These are phyloP conservation scores for Myotis pilosus DNA, from an alignment of 2,797 vertebrate genomes.

Conservation along the genomic window DNA sequence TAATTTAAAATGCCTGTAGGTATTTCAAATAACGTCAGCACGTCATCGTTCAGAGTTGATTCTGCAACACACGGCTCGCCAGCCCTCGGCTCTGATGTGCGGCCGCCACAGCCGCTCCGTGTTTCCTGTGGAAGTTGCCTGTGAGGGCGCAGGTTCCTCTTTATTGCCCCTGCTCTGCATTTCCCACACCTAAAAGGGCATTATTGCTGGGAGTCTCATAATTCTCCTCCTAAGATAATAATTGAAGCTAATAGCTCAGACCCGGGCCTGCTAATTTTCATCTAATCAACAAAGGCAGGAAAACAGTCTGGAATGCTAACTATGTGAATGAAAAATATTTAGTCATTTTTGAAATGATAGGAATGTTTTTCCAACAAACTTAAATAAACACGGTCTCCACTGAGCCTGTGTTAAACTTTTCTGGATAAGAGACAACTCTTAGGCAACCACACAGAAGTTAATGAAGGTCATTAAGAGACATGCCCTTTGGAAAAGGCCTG, in stretches of 20 bases:
- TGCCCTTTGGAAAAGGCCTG: slow-evolving; percentile 77
- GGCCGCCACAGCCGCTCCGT: neutral
- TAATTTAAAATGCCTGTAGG: slow-evolving; percentile 25
- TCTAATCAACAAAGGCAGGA: slow-evolving; percentile 85
- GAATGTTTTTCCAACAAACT: slow-evolving; percentile 91
- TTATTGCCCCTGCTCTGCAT: neutral
- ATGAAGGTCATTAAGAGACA: slow-evolving; percentile 82
- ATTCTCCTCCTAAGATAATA: slow-evolving; percentile 64
- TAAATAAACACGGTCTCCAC: slow-evolving; percentile 88
- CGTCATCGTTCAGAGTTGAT: neutral
- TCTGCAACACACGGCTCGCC: neutral
- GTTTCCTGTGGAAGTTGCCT: neutral
- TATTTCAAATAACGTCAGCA: neutral
- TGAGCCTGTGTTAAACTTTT: slow-evolving; percentile 85
- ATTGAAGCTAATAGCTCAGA: slow-evolving; percentile 71
- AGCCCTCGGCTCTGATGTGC: neutral
- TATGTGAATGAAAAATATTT: slow-evolving; percentile 90
- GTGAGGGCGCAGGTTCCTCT: neutral
- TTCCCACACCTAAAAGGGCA: slow-evolving; percentile 4
- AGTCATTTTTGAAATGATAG: slow-evolving; percentile 91
- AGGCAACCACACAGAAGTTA: slow-evolving; percentile 81
- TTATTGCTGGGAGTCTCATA: slow-evolving; percentile 47
- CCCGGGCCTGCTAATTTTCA: slow-evolving; percentile 83
- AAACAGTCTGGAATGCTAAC: slow-evolving; percentile 86
- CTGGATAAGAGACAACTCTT: slow-evolving; percentile 85